Conservation (phyloP, 2,797 vertebrate genomes). For the Pseudochirops cupreus region DNA sequence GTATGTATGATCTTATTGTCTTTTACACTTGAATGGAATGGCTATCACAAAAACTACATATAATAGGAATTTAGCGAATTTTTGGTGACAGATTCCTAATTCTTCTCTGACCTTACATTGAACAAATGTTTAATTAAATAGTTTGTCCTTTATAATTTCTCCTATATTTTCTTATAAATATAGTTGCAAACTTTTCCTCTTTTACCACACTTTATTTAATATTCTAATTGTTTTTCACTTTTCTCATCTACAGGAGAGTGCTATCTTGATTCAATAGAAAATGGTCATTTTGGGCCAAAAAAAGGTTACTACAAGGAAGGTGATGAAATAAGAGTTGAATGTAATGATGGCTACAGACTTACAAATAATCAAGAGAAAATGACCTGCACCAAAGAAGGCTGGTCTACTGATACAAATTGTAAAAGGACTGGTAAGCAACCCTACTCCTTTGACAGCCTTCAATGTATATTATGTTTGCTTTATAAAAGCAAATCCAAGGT, state of each 20-base stretch:
- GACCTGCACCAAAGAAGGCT: conserved; percentile 75
- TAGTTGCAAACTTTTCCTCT: neutral
- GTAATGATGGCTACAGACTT: rapidly evolving
- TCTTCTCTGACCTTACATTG: neutral
- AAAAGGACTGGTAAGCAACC: conserved; percentile 70
- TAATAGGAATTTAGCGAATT: neutral
- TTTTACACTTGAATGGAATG: neutral
- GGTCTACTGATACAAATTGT: conserved; percentile 76
- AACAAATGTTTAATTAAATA: neutral
- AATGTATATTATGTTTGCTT: neutral
- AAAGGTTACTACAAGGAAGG: rapidly evolving
- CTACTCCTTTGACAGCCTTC: neutral
- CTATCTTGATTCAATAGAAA: rapidly evolving
- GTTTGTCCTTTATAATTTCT: neutral
- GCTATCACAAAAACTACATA: neutral
- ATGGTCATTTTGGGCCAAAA: rapidly evolving
- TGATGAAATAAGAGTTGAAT: rapidly evolving
- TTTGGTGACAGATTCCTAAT: neutral
- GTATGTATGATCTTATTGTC: neutral
- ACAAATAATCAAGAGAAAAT: neutral
- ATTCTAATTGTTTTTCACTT: neutral
- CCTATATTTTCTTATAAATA: neutral
- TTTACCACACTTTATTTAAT: neutral
- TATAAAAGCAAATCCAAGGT: neutral
- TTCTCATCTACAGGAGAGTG: conserved; percentile 69